Evolutionary conservation across 2,888 invertebrate species (phyloP).

Genomic region (Drepanosiphum platanoidis): DNA sequence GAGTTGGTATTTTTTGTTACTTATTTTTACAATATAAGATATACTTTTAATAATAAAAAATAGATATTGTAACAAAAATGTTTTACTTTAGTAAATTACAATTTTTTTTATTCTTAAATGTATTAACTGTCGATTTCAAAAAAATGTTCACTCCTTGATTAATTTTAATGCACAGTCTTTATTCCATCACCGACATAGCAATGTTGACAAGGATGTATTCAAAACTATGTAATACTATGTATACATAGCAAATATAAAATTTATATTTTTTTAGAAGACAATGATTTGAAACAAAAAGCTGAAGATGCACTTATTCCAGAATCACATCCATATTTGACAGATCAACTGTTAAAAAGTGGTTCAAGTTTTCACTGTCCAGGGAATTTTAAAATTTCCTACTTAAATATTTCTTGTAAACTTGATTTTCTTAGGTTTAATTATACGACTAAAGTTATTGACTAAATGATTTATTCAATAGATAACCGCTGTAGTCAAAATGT

Average conservation of each 20-base stretch:
- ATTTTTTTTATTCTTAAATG: too few species aligned
- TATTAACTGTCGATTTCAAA: too few species aligned
- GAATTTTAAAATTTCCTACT: constrained; percentile 47
- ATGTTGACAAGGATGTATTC: too few species aligned
- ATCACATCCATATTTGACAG: constrained; percentile 43
- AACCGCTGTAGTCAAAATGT: constrained; percentile 54
- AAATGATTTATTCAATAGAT: constrained; percentile 27
- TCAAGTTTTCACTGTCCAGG: constrained; percentile 32
- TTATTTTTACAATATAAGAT: too few species aligned
- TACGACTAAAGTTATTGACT: neutral
- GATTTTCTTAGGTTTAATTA: neutral
- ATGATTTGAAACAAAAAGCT: constrained; percentile 7
- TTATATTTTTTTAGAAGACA: constrained; percentile 20
- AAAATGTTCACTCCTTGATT: too few species aligned
- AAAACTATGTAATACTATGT: too few species aligned
- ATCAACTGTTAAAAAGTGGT: constrained; percentile 19
- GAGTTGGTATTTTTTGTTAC: too few species aligned
- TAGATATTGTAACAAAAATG: too few species aligned
- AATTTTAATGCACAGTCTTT: too few species aligned
- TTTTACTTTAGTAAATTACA: too few species aligned
- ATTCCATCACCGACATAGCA: too few species aligned
- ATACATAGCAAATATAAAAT: neutral
- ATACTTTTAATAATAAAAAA: too few species aligned
- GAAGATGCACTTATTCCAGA: neutral
- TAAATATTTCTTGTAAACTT: constrained; percentile 59